These are phyloP conservation scores for Lepidurus packardi DNA, from an alignment of 1,140 invertebrate genomes.

Conservation along the genomic window DNA sequence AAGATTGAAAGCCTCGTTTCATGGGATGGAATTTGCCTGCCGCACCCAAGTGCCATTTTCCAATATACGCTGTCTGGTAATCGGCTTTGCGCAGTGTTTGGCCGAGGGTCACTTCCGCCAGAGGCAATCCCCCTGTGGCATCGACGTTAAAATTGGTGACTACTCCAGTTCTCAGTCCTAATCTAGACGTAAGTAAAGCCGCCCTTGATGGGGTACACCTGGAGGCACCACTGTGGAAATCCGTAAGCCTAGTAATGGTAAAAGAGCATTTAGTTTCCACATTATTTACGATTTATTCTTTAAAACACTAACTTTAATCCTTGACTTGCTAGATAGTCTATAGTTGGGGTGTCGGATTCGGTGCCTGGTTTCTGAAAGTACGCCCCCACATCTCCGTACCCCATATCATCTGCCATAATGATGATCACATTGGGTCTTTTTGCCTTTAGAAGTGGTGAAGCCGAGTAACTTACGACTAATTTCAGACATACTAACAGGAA, in stretches of 20 bases:
- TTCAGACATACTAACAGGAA: too few relatives aligned
- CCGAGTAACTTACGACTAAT: too few relatives aligned
- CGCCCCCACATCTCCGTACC: conserved; percentile 38
- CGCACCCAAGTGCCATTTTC: conserved; percentile 38
- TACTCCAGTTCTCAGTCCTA: conserved; percentile 37
- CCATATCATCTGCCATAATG: conserved; percentile 38
- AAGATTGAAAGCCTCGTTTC: conserved; percentile 36
- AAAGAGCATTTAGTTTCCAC: neutral
- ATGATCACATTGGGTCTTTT: conserved; percentile 37
- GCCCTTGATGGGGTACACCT: conserved; percentile 38
- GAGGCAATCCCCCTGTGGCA: conserved; percentile 35
- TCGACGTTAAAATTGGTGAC: conserved; percentile 35
- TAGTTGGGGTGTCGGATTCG: conserved; percentile 34
- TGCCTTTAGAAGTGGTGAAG: too few relatives aligned
- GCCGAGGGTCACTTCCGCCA: conserved; percentile 36
- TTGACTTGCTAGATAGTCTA: conserved; percentile 36
- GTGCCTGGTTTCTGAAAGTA: conserved; percentile 31
- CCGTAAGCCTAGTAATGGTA: conserved; percentile 35
- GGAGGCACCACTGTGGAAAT: conserved; percentile 38
- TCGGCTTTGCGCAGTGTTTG: conserved; percentile 35
- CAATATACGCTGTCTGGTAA: conserved; percentile 36
- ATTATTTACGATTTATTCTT: neutral
- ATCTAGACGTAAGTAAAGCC: conserved; percentile 33
- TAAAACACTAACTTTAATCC: conserved; percentile 36
- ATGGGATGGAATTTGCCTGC: conserved; percentile 34